These are phyloP conservation scores for Acronicta leporina DNA, from an alignment of 2,888 invertebrate species.

Conservation along the genomic window DNA sequence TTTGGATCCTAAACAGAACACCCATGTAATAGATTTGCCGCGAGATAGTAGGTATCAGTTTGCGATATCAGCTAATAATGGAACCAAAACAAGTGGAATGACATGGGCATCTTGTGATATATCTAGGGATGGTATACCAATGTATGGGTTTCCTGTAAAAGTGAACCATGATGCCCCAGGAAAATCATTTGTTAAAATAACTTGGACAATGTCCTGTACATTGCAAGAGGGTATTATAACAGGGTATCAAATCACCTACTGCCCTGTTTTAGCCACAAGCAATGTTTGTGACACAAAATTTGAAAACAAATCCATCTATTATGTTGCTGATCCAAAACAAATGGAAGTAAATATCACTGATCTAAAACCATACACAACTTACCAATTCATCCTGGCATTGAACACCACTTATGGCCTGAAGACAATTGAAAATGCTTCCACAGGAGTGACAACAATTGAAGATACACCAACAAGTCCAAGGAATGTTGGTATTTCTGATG, in stretches of 20 bases:
- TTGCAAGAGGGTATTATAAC: conserved; percentile 92
- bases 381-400: conserved; percentile 92
- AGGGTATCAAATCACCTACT: conserved; percentile 94
- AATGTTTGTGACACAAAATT: conserved; percentile 87
- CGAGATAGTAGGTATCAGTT: conserved; percentile 91
- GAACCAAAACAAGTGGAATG: conserved; percentile 93
- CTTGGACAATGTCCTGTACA: conserved; percentile 94
- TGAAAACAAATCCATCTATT: conserved; percentile 71
- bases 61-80: conserved; percentile 94
- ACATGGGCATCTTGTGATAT: conserved; percentile 93
- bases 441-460: conserved; percentile 91
- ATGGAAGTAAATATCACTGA: conserved; percentile 89
- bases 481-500: conserved; percentile 88
- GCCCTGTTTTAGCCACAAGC: conserved; percentile 89
- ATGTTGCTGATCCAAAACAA: conserved; percentile 80
- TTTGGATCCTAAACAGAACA: conserved; percentile 73
- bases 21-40: conserved; percentile 90
- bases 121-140: conserved; percentile 81
- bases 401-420: conserved; percentile 80
- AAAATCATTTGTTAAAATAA: conserved; percentile 85
- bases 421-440: conserved; percentile 87
- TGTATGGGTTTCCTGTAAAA: conserved; percentile 88
- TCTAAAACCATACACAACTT: conserved; percentile 93
- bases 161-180: conserved; percentile 76
- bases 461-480: conserved; percentile 90